These are phyloP conservation scores for Muntiacus muntjak DNA, from an alignment of 2,113 vertebrate species.

Conservation along the genomic window DNA sequence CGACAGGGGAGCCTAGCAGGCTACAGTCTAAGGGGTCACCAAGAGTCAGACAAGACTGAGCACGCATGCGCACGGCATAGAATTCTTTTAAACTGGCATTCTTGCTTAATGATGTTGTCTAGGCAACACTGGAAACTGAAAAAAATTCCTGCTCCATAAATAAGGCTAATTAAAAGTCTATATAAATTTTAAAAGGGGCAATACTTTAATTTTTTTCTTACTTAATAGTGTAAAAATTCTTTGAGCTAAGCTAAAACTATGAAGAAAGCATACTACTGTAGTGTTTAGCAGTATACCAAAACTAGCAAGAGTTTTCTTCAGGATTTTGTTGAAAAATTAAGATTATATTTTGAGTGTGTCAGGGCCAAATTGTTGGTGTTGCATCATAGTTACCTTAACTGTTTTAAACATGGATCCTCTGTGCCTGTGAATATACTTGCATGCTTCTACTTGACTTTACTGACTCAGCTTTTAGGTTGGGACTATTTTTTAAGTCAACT, in stretches of 20 bases:
- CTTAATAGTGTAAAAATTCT: conserved; percentile 90
- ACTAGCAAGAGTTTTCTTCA: conserved; percentile 84
- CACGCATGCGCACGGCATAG: conserved; percentile 75
- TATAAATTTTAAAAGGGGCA: conserved; percentile 93
- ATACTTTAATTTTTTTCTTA: conserved; percentile 92
- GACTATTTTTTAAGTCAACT: background rate
- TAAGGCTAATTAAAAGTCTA: conserved; percentile 96
- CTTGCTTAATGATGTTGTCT: conserved; percentile 86
- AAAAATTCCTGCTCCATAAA: conserved; percentile 89
- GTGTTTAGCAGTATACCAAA: conserved; percentile 83
- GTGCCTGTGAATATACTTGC: conserved; percentile 88
- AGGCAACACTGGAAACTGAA: conserved; percentile 89
- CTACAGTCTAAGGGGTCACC: background rate
- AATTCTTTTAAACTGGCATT: conserved; percentile 87
- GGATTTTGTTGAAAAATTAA: conserved; percentile 81
- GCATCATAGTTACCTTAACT: conserved; percentile 83
- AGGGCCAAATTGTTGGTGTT: conserved; percentile 80
- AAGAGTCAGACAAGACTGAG: background rate
- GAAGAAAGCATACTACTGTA: conserved; percentile 81
- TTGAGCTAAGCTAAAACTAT: conserved; percentile 87
- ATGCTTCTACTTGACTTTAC: conserved; percentile 85
- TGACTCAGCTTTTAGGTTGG: background rate
- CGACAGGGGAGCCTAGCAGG: background rate
- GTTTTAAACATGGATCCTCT: conserved; percentile 83
- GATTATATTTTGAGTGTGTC: conserved; percentile 81